A percentile compares a stretch with the other conserved stretches of the same genome.
Conservation (phyloP, 1,140 invertebrate species). For the Brachionus paranguensis region DNA sequence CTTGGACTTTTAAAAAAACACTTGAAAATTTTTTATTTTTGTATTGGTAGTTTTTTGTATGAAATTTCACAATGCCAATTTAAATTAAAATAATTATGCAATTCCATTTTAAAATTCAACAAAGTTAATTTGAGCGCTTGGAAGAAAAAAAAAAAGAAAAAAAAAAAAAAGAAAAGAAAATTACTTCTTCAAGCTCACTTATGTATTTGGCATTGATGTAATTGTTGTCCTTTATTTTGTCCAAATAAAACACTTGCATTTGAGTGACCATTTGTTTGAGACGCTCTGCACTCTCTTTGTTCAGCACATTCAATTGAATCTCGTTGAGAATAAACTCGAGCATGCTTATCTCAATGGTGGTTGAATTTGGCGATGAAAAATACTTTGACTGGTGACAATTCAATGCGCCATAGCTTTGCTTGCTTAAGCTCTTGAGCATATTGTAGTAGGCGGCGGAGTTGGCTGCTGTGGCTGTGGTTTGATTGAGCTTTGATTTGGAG, state of each 20-base stretch:
- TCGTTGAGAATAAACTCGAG: conserved; percentile 23
- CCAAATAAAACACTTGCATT: background rate
- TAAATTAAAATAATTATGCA: no score
- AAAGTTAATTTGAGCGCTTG: no score
- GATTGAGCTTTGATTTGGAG: background rate
- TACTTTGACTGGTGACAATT: background rate
- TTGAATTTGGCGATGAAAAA: background rate
- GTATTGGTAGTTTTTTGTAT: no score
- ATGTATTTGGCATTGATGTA: background rate
- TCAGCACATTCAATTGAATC: background rate
- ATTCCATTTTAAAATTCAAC: no score
- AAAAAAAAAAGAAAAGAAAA: background rate
- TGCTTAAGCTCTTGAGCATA: background rate
- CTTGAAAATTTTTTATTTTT: no score
- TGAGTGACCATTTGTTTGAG: conserved; percentile 22
- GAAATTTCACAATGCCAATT: no score
- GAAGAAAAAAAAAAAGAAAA: background rate
- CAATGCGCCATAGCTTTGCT: background rate
- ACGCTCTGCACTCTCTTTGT: conserved; percentile 19
- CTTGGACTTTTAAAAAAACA: no score
- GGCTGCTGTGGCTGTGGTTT: background rate
- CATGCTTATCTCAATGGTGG: background rate
- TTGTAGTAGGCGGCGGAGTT: background rate
- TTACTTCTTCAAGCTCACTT: conserved; percentile 31
- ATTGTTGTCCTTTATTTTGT: background rate